Conservation (phyloP, 2,888 invertebrate species). For the Zygogramma bicolorata region DNA sequence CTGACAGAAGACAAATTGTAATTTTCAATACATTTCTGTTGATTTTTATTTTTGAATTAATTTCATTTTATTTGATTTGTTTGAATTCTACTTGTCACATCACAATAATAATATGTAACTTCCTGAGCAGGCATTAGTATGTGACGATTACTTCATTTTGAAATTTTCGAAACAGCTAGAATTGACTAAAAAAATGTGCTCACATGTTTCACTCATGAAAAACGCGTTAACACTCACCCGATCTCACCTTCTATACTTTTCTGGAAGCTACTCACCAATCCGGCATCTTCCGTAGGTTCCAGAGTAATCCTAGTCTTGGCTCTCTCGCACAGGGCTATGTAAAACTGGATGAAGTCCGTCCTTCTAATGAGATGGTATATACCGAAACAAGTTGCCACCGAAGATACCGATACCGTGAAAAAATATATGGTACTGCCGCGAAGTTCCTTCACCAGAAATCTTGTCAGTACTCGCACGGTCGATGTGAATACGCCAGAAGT, state of each 20-base stretch:
- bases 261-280: slow-evolving; percentile 71
- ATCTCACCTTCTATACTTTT: neutral
- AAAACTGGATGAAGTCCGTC: slow-evolving; percentile 86
- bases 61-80: no score
- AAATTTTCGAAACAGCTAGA: no score
- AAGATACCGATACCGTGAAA: slow-evolving; percentile 83
- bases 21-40: no score
- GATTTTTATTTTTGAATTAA: no score
- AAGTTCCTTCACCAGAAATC: slow-evolving; percentile 81
- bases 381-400: slow-evolving; percentile 82
- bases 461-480: slow-evolving; percentile 85
- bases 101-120: no score
- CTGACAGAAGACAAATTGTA: no score
- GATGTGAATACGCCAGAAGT: slow-evolving; percentile 91
- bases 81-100: no score
- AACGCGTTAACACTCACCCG: no score
- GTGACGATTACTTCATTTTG: no score
- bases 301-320: slow-evolving; percentile 83
- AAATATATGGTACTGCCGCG: slow-evolving; percentile 88
- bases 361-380: slow-evolving; percentile 83
- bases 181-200: no score
- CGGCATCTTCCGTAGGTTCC: slow-evolving; percentile 88
- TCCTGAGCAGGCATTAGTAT: no score
- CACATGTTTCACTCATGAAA: no score
- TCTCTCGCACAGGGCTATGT: slow-evolving; percentile 80